Evolutionary conservation across 2,888 invertebrate genomes (phyloP), one percentile per base, ranked within the genome.

Genomic region (Trilocha varians): DNA sequence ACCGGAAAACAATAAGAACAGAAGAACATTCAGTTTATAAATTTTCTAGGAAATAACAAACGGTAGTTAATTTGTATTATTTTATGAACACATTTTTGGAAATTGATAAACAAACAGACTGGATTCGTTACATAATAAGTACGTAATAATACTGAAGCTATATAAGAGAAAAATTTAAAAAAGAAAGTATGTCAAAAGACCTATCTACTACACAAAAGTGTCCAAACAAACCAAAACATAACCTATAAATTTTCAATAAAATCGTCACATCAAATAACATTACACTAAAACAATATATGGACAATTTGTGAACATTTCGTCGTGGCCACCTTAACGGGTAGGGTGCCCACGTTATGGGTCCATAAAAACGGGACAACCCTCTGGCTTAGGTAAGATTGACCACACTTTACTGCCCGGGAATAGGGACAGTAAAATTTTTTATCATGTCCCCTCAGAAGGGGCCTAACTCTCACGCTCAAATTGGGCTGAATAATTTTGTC

Each of bases 371-470:
- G 57, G 60, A 58, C 61, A 51, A 48, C 50, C 60, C 62, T 58
- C 51, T 52, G 50, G 51, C 57, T 55, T 57, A 59, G 55, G 61
- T 57, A 56, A 63, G 71, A 73, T 73, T 73, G 72, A 72, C 73
- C 73, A 70, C 67, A 60, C 51, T 73, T 73, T 73, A 73, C 58
- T 48, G 49, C 65, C 68, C 61, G 62, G 64, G 70, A 70, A 70
- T 70, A 65, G 71, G 64, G 63, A 51, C 53, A 47, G 61, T 56
- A 71, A 73, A 73, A 70, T 59, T 49, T 67, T 71, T 70, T 72
- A 71, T 61, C 60, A 46, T 42, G 47, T 42, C 46, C 45, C 53
- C 52, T 56, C 52, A 59, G 56, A 55, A 57, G 52, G 53, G 46
- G 43, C 48, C 52, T 57, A 62, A 59, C 52, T 53, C 49, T 42